Percentiles rank a stretch among this genome's conserved stretches.
Conservation (phyloP, 2,113 vertebrate species). For the Poeciliopsis turrubarensis region DNA sequence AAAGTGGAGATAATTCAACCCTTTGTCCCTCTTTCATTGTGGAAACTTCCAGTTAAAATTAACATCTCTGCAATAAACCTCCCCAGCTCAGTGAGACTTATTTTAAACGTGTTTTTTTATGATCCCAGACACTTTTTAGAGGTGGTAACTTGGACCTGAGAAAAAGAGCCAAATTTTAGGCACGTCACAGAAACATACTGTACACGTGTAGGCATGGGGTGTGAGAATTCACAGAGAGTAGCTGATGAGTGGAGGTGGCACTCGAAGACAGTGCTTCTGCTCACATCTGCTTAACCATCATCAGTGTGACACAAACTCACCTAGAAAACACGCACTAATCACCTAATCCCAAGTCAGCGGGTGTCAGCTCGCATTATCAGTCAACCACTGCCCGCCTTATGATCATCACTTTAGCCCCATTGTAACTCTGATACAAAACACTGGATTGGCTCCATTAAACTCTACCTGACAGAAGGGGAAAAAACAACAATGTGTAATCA, state of each 20-base stretch:
- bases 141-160: constrained; percentile 26
- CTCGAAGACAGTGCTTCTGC: constrained; percentile 57
- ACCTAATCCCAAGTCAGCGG: constrained; percentile 57
- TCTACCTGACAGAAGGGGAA: constrained; percentile 62
- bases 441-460: constrained; percentile 63
- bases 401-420: constrained; percentile 68
- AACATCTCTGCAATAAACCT: not conserved
- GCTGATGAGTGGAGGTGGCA: constrained; percentile 42
- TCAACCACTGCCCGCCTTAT: constrained; percentile 68
- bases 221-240: constrained; percentile 41
- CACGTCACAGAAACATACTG: constrained; percentile 19
- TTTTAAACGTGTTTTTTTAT: not conserved
- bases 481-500: constrained; percentile 66
- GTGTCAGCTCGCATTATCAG: constrained; percentile 69
- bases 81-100: not conserved
- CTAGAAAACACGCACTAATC: constrained; percentile 65
- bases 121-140: constrained; percentile 14
- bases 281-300: constrained; percentile 59
- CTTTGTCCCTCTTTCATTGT: not conserved
- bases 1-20: not conserved
- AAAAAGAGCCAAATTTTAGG: constrained; percentile 39
- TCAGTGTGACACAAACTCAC: constrained; percentile 67
- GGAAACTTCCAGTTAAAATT: not conserved
- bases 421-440: constrained; percentile 64
- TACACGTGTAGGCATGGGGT: constrained; percentile 9